phyloP scores from a whole-genome alignment of 2,797 vertebrate genomes.

The Brotula barbata region DNA sequence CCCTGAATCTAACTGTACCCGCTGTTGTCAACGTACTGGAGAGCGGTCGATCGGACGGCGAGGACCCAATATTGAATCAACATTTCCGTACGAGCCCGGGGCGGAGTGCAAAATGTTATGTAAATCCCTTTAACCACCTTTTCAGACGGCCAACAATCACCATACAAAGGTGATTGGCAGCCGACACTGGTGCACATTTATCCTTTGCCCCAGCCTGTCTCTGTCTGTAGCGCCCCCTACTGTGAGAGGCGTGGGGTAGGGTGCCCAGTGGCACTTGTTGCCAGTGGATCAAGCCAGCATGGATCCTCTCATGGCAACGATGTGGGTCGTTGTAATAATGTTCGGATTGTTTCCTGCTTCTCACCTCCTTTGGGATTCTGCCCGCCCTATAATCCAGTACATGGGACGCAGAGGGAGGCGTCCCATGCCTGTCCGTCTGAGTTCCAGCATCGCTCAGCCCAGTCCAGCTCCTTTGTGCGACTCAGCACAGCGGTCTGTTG shows the following conservation, averaged over 20 bases:
- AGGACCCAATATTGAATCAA: conserved; percentile 63
- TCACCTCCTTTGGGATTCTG: conserved; percentile 76
- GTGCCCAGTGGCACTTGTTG: conserved; percentile 80
- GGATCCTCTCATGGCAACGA: conserved; percentile 78
- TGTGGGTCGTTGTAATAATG: conserved; percentile 77
- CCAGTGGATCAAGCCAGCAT: conserved; percentile 78
- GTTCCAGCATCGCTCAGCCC: conserved; percentile 69
- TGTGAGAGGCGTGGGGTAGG: conserved; percentile 83
- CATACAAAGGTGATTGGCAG: conserved; percentile 84
- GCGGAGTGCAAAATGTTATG: conserved; percentile 81
- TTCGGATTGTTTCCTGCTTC: conserved; percentile 80
- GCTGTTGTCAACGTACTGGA: conserved; percentile 34
- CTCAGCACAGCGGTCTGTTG: conserved; percentile 59
- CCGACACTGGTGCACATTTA: conserved; percentile 79
- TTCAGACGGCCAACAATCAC: conserved; percentile 75
- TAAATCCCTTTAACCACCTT: conserved; percentile 84
- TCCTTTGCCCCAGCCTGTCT: conserved; percentile 75
- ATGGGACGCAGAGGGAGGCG: conserved; percentile 77
- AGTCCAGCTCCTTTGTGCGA: conserved; percentile 67
- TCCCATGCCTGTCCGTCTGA: conserved; percentile 78
- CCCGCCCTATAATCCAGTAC: conserved; percentile 76
- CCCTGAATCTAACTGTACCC: not conserved
- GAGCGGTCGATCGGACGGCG: conserved; percentile 35
- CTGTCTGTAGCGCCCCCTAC: conserved; percentile 82
- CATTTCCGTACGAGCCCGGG: conserved; percentile 66